Evolutionary conservation across 2,888 invertebrate genomes (phyloP), one percentile per base, ranked within the genome.

Genomic region (Chaetogeoica ovagalla): DNA sequence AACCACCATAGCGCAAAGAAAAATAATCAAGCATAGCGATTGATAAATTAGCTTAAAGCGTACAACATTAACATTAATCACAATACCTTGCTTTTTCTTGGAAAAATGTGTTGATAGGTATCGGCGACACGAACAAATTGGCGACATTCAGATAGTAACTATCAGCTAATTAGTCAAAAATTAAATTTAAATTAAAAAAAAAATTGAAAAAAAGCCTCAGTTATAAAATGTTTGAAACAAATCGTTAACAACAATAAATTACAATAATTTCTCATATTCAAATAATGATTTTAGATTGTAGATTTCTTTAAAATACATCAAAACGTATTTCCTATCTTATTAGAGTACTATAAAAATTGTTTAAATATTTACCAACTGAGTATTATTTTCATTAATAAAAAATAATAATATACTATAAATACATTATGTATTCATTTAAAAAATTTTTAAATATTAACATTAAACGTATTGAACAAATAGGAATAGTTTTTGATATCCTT

Each of bases 101-200:
- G 52, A 62, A 77, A 76, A 79, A 79, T 70, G 21, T 63, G 77
- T 62, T 70, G 77, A 70, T 55, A 66, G 37, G 57, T 43, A 70
- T 71, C 62, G 70, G 55, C 55, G 69, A 57, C 79, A 79, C 70
- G 77, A 70, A 70, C 77, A 70, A 69, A 69, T 60, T 79, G 77
- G 60, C 70, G 39, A 79, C 69, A 79, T 52, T 77, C 77, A 77
- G 37, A 30, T 39, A 57, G 19, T 70, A 70, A 74, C 21, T 65
- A 74, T 15, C 52, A 71, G 77, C 55, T 79, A 71, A 55, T 77
- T 57, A 59, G 70, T 17, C 63, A 37, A 60, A 70, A 43, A 21
- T 68, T 9, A 43, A 43, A 43, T 43, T 9, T 9, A 43, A 69
- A 30, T 30, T 30, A 2, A 30, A 30, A 30, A 30, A 30, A n/a